These are phyloP conservation scores for Drosophila kepulauana DNA, from an alignment of 1,140 invertebrate genomes.

Conservation along the genomic window DNA sequence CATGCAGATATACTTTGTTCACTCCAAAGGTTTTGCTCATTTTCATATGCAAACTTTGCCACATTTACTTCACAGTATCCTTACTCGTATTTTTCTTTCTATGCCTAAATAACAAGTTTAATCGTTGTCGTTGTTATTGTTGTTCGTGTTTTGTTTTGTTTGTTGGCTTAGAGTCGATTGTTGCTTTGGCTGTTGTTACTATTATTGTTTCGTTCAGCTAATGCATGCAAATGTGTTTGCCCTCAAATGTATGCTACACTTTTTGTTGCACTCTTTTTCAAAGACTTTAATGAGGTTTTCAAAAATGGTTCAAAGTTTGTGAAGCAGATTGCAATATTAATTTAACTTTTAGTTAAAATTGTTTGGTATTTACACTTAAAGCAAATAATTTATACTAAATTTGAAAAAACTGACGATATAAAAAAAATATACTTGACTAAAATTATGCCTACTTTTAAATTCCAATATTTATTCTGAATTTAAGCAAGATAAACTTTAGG, in stretches of 20 bases:
- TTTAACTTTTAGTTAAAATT: background rate
- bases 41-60: constrained; percentile 16
- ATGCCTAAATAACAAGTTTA: constrained; percentile 14
- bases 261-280: background rate
- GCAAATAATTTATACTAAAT: too few species aligned
- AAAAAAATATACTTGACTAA: too few species aligned
- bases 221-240: constrained; percentile 11
- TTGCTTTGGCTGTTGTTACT: background rate
- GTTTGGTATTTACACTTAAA: too few species aligned
- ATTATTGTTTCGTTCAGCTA: constrained; percentile 2
- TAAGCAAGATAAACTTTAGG: too few species aligned
- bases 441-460: too few species aligned
- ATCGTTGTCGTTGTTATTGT: background rate
- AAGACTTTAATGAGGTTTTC: background rate
- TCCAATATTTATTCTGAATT: too few species aligned
- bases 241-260: constrained; percentile 14
- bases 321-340: background rate
- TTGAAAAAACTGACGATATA: too few species aligned
- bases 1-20: background rate
- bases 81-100: constrained; percentile 14
- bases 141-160: background rate
- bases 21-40: constrained; percentile 6
- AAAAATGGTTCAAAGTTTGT: background rate
- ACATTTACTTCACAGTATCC: constrained; percentile 4
- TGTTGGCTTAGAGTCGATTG: background rate